These are phyloP conservation scores for Catostomus latipinnis DNA, from an alignment of 2,797 vertebrate species.

Conservation along the genomic window DNA sequence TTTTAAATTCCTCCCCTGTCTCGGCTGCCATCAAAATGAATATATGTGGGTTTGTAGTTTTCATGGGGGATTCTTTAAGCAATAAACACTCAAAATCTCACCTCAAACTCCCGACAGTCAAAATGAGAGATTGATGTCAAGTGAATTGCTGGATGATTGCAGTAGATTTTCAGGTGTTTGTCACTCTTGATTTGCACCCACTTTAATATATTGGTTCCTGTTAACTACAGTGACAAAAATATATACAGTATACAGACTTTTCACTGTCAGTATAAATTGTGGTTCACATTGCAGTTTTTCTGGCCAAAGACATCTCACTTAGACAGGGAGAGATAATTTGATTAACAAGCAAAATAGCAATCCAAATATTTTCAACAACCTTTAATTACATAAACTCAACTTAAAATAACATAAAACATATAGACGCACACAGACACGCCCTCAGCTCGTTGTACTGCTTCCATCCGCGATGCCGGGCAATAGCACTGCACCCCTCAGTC, in stretches of 20 bases:
- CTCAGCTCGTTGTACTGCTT: no score
- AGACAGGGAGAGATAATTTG: not conserved
- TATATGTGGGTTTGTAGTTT: slow-evolving; percentile 38
- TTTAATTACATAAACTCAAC: no score
- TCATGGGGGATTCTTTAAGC: slow-evolving; percentile 22
- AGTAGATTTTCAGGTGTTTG: not conserved
- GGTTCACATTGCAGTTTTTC: not conserved
- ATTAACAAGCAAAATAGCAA: not conserved
- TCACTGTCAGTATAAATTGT: not conserved
- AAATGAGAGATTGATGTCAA: not conserved
- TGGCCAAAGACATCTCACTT: not conserved
- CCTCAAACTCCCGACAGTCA: slow-evolving; percentile 9
- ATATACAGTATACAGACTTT: not conserved
- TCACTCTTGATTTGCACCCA: not conserved
- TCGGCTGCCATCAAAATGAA: slow-evolving; percentile 30
- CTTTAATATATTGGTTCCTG: slow-evolving; percentile 1
- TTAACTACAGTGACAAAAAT: not conserved
- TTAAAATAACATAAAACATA: no score
- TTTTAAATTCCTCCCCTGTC: slow-evolving; percentile 35
- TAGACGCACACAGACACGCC: no score
- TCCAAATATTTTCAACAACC: not conserved
- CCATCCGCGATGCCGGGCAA: no score
- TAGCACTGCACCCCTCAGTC: no score
- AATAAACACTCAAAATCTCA: slow-evolving; percentile 26
- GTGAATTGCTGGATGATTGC: slow-evolving; percentile 10